Percentiles rank a stretch among this genome's conserved stretches.
Evolutionary conservation across 37 sponge, comb jelly and placozoan genomes (phyloP).

Genomic region (Oopsacas minuta): DNA sequence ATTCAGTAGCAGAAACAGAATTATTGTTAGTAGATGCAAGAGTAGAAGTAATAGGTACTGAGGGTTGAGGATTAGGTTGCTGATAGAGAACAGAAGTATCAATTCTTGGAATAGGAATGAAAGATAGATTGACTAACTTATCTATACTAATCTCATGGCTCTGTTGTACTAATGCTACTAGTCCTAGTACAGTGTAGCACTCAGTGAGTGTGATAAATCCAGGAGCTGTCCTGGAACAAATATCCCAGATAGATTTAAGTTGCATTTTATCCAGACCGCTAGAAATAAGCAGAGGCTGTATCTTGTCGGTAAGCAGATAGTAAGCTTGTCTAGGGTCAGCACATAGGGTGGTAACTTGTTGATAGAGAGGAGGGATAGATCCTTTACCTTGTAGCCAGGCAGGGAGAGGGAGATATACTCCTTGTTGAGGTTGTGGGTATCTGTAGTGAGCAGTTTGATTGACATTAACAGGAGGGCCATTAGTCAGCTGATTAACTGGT

Average conservation of each 20-base stretch:
- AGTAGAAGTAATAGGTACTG: background rate
- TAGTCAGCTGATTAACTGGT: background rate
- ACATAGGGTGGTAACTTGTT: background rate
- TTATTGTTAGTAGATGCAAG: background rate
- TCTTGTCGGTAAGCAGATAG: background rate
- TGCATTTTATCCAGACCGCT: background rate
- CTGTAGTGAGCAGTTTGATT: background rate
- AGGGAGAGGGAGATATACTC: background rate
- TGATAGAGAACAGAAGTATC: background rate
- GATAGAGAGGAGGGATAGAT: background rate
- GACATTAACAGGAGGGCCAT: background rate
- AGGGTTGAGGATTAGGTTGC: background rate
- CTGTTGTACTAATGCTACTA: background rate
- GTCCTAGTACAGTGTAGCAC: constrained; percentile 5
- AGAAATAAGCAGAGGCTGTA: background rate
- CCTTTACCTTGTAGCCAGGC: background rate
- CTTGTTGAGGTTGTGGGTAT: background rate
- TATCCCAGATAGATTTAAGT: background rate
- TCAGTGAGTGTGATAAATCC: background rate
- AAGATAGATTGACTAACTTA: background rate
- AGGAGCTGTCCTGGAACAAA: background rate
- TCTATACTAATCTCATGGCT: background rate
- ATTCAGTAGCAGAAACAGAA: background rate
- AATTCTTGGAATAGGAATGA: background rate
- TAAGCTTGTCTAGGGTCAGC: background rate